Evolutionary conservation across 37 sponge, comb jelly and placozoan species (phyloP), one percentile per base, ranked within the genome.

Genomic region (Spongilla lacustris): DNA sequence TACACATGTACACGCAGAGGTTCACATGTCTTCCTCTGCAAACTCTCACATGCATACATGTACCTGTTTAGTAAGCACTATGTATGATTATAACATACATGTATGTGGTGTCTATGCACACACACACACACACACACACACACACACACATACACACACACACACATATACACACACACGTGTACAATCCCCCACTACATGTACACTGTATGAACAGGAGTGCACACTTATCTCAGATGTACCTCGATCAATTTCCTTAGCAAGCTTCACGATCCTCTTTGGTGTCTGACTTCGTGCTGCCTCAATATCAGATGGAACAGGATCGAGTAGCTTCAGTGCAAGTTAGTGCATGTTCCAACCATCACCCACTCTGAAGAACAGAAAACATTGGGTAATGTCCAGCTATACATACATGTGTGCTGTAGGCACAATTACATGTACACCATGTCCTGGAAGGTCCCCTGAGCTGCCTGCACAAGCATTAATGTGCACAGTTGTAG

Each of bases 271-370:
- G 31, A 99, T 84, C 9, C 80, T 66, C 79, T 97, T 97, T 2
- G 99, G 97, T 0, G 85, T 88, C 87, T 99, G 99, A 74, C 84
- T 73, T 0, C 92, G 89, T 24, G 99, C 94, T 5, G 95, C 69
- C 24, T 82, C 90, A 84, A 95, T 92, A 73, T 96, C 94, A 2
- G 88, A 67, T 8, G 99, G 99, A 0, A 99, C 99, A 38, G 99
- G 99, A n/a, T 76, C 67, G 22, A 82, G 78, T 14, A 74, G 86
- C 23, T 36, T 70, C 32, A 99, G 87, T 24, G 96, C 89, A 21
- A 97, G 94, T 37, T 88, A 89, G 11, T 90, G 83, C 19, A 97
- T 66, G 31, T 79, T 35, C 99, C 99, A 99, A 36, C 32, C 46
- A 35, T 72, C 76, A 33, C 67, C 34, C 3, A 36, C 26, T 28